phyloP scores from a whole-genome alignment of 1,140 invertebrate species.

The Xylocopa sonorina region DNA sequence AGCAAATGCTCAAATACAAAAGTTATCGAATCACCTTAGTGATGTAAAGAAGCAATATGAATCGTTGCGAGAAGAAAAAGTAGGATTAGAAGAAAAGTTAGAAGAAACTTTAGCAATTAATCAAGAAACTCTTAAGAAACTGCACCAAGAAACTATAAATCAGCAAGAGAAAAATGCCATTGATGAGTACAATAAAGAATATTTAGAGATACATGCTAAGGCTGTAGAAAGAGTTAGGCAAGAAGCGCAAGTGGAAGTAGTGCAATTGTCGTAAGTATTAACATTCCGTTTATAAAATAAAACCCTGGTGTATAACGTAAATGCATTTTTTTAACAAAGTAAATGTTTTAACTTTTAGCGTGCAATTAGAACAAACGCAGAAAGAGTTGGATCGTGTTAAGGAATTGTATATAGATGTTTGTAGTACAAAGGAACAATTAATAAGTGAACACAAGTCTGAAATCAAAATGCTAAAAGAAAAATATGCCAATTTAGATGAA shows the following conservation, averaged over 20 bases:
- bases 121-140: constrained; percentile 70
- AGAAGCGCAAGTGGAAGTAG: constrained; percentile 74
- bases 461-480: constrained; percentile 71
- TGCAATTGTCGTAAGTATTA: constrained; percentile 75
- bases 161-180: constrained; percentile 70
- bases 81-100: constrained; percentile 71
- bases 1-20: constrained; percentile 75
- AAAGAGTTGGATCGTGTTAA: constrained; percentile 78
- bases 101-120: constrained; percentile 72
- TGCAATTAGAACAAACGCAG: constrained; percentile 78
- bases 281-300: background rate
- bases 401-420: constrained; percentile 79
- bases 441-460: constrained; percentile 74
- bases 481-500: constrained; percentile 68
- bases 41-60: constrained; percentile 74
- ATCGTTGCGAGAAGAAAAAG: constrained; percentile 69
- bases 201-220: constrained; percentile 77
- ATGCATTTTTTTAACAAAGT: background rate
- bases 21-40: constrained; percentile 73
- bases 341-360: constrained; percentile 62
- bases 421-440: constrained; percentile 75
- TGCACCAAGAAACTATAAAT: constrained; percentile 70
- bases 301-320: background rate
- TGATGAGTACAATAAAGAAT: constrained; percentile 76
- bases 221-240: constrained; percentile 74